phyloP scores from a whole-genome alignment of 2,797 vertebrate genomes.

The Hyperoplus immaculatus region DNA sequence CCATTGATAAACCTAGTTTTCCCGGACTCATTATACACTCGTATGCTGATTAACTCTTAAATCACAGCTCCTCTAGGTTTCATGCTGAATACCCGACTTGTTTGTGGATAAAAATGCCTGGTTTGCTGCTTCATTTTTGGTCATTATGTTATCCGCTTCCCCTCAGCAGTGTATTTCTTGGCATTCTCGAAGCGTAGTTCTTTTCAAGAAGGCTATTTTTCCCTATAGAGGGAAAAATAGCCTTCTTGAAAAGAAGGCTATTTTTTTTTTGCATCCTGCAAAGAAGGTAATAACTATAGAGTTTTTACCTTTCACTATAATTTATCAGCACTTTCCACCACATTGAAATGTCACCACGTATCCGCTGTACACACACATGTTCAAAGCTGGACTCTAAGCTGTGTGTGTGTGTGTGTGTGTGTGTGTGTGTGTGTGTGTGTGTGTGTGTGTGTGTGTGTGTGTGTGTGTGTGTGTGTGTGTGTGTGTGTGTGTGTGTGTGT shows the following conservation, averaged over 20 bases:
- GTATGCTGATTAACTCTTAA: conserved; percentile 71
- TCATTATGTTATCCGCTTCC: conserved; percentile 27
- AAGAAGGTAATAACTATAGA: conserved; percentile 1
- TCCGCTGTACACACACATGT: not conserved
- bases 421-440: too few relatives aligned
- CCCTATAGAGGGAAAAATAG: too few relatives aligned
- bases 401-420: too few relatives aligned
- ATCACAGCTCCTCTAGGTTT: conserved; percentile 60
- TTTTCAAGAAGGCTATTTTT: conserved; percentile 11
- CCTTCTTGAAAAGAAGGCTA: too few relatives aligned
- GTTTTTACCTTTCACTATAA: conserved; percentile 35
- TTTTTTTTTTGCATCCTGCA: not conserved
- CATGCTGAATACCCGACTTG: conserved; percentile 69
- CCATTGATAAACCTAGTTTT: conserved; percentile 55
- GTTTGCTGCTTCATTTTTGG: conserved; percentile 53
- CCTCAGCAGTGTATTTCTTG: conserved; percentile 49
- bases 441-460: too few relatives aligned
- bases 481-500: too few relatives aligned
- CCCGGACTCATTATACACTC: conserved; percentile 64
- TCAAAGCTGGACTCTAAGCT: not conserved
- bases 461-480: too few relatives aligned
- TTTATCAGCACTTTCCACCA: conserved; percentile 40
- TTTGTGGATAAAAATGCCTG: conserved; percentile 53
- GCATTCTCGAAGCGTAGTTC: conserved; percentile 21
- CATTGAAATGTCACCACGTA: conserved; percentile 40